Conservation (phyloP, 2,888 invertebrate genomes). For the Ferrisia virgata region DNA sequence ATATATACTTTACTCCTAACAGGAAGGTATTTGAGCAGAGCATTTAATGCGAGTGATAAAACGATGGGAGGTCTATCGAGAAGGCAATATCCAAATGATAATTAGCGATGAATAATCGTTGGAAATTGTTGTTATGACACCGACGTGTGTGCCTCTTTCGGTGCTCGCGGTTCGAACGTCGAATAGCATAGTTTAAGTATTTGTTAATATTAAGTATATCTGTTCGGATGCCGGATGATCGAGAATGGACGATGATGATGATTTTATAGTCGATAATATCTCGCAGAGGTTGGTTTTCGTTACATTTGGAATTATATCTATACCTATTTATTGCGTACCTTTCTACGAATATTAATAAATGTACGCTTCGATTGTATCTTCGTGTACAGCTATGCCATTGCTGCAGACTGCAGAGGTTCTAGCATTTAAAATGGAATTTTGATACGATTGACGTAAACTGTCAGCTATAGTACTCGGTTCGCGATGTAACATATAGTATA, state of each 20-base stretch:
- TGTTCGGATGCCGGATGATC: not conserved
- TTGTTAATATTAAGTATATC: no score
- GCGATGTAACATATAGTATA: not conserved
- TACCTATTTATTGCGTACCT: not conserved
- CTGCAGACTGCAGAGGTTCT: no score
- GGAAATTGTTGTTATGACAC: constrained; percentile 35
- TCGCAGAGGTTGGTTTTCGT: constrained; percentile 3
- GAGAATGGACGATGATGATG: not conserved
- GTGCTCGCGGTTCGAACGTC: not conserved
- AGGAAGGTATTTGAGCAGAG: not conserved
- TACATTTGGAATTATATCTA: not conserved
- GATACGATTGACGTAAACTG: constrained; percentile 19
- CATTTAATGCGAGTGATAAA: constrained; percentile 40
- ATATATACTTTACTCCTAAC: not conserved
- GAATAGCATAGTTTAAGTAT: no score
- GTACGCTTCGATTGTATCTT: not conserved
- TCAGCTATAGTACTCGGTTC: not conserved
- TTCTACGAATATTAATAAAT: not conserved
- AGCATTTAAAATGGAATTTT: not conserved
- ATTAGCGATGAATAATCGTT: constrained; percentile 41
- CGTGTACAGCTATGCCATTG: not conserved
- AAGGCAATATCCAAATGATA: constrained; percentile 12
- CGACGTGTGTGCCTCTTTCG: constrained; percentile 22
- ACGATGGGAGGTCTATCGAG: constrained; percentile 36
- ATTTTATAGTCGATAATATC: not conserved